Evolutionary conservation across 2,888 invertebrate genomes (phyloP), one percentile per base, ranked within the genome.

Genomic region (Oasisia sp.): DNA sequence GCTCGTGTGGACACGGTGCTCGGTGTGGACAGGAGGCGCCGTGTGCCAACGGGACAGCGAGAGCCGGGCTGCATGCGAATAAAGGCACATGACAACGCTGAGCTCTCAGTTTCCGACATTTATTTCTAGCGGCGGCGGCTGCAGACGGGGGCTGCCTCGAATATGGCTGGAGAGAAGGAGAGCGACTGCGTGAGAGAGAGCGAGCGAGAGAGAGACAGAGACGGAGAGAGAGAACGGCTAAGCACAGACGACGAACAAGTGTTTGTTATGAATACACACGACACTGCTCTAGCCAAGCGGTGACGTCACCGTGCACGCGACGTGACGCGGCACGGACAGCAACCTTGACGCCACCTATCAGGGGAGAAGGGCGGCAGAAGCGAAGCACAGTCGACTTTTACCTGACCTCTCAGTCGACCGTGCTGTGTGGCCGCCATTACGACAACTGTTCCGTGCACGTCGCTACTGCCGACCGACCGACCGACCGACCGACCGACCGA

Each of bases 201-300:
- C 11, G 56, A 11, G 74, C 74, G 74, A 74, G 27, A 27, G 74
- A 19, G 27, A 27, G 74, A 74, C 19, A 74, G 74, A 74, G 74
- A 2, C 27, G 27, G 74, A 74, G 27, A 74, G 74, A 74, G 74
- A 74, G 27, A 74, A 74, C 74, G 74, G 74, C 74, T 74, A 74
- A 74, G 74, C 74, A 74, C 74, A 74, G 74, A 74, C 74, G 74
- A 74, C 8, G 74, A 7, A 74, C 8, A 27, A 7, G 74, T 74
- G 74, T 74, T 74, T 74, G 74, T 74, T 74, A n/a, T 74, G 14
- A 74, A 74, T 50, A 50, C 74, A 74, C 74, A 74, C n/a, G 74
- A 74, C 74, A 74, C 74, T n/a, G 74, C 74, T n/a, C 74, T 74
- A 74, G 19, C 74, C 74, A 74, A 74, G 74, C 74, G 74, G 74